phyloP scores from a whole-genome alignment of 2,797 vertebrate species.

The Gorsachius magnificus region DNA sequence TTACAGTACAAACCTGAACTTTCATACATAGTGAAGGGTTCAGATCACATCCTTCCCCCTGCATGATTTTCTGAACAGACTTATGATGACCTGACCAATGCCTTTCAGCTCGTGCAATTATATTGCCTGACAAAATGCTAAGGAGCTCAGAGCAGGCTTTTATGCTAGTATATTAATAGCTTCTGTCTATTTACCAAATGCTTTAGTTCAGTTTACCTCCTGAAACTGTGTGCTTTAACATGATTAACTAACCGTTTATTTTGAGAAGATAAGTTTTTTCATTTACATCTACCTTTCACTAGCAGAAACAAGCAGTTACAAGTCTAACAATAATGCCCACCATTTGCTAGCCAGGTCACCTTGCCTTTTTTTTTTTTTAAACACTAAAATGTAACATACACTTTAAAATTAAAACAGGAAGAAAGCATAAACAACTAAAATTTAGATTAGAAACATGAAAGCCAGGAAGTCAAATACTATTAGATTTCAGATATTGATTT shows the following conservation, averaged over 20 bases:
- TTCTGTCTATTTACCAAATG: not conserved
- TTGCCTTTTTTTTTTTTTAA: not conserved
- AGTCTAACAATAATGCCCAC: not conserved
- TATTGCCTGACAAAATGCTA: not conserved
- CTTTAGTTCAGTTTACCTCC: not conserved
- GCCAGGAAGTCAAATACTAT: not conserved
- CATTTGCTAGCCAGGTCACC: not conserved
- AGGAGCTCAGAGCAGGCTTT: not conserved
- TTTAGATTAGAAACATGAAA: not conserved
- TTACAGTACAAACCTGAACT: not conserved
- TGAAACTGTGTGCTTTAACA: not conserved
- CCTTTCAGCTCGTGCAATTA: not conserved
- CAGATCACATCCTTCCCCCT: not conserved
- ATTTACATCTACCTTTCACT: not conserved
- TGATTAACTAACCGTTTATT: not conserved
- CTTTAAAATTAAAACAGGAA: not conserved
- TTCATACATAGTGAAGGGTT: not conserved
- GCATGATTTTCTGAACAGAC: not conserved
- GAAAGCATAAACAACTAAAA: not conserved
- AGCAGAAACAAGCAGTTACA: not conserved
- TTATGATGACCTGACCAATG: not conserved
- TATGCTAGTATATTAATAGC: not conserved
- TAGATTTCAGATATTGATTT: not conserved
- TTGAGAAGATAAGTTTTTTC: not conserved
- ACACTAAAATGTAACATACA: not conserved